A percentile compares a stretch with the other conserved stretches of the same genome.
Conservation (phyloP, 2,888 invertebrate species). For the Dryadula phaetusa region DNA sequence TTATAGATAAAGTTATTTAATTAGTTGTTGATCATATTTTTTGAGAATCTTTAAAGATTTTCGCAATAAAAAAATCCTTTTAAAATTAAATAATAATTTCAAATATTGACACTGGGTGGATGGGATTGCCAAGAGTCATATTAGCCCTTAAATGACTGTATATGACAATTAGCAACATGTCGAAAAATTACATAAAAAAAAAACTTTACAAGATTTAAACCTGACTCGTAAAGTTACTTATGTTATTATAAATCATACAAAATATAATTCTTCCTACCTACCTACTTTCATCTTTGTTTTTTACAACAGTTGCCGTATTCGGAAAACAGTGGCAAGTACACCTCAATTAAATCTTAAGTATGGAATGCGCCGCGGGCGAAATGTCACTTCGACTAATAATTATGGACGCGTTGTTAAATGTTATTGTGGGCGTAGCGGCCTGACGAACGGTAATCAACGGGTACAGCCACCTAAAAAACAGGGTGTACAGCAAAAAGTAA, state of each 20-base stretch:
- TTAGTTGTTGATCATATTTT: too few relatives aligned
- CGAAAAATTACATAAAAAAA: background rate
- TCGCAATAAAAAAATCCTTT: too few relatives aligned
- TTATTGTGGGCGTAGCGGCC: slow-evolving; percentile 52
- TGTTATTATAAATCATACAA: slow-evolving; percentile 2
- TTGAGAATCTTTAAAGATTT: too few relatives aligned
- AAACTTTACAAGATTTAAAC: background rate
- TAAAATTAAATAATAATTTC: too few relatives aligned
- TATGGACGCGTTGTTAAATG: slow-evolving; percentile 50
- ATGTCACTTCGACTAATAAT: slow-evolving; percentile 56
- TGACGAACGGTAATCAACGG: slow-evolving; percentile 58
- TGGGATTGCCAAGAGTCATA: background rate
- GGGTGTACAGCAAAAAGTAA: background rate
- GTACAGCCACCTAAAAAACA: slow-evolving; percentile 36
- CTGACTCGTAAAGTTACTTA: background rate
- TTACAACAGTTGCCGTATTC: slow-evolving; percentile 35
- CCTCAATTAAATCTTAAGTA: slow-evolving; percentile 50
- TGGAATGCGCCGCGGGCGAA: slow-evolving; percentile 49
- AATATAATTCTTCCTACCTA: background rate
- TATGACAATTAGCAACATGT: background rate
- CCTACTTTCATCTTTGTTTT: slow-evolving; percentile 31
- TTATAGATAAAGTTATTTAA: too few relatives aligned
- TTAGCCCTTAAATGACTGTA: background rate
- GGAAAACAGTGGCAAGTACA: slow-evolving; percentile 44
- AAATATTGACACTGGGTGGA: background rate